Conservation (phyloP, 2,888 invertebrate species). For the Timema podura region DNA sequence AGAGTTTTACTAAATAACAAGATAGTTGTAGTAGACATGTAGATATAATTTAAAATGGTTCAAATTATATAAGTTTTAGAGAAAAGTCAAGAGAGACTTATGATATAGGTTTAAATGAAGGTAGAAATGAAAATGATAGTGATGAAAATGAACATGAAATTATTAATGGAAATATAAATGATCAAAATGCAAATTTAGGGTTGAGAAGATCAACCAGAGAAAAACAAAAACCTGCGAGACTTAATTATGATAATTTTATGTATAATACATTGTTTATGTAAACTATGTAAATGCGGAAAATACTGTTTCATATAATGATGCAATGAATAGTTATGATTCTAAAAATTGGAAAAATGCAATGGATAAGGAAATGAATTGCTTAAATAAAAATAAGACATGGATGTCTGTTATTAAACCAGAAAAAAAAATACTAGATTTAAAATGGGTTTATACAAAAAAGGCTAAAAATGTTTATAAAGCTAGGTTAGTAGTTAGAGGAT, state of each 20-base stretch:
- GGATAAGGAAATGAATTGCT: not conserved
- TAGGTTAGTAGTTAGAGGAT: no score
- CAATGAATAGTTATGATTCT: not conserved
- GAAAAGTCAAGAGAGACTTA: not conserved
- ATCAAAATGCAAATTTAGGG: not conserved
- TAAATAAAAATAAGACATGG: not conserved
- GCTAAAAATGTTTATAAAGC: no score
- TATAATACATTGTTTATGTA: not conserved
- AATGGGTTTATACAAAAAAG: no score
- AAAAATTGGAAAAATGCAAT: conserved; percentile 3
- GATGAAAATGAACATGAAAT: not conserved
- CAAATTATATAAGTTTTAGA: not conserved
- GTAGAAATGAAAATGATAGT: not conserved
- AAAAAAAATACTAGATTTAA: no score
- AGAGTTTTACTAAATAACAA: not conserved
- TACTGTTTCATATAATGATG: not conserved
- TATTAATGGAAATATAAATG: not conserved
- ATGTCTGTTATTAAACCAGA: not conserved
- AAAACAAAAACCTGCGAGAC: not conserved
- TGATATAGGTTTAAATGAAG: not conserved
- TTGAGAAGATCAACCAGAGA: not conserved
- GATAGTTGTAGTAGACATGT: not conserved
- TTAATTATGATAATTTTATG: not conserved
- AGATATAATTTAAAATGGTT: not conserved
- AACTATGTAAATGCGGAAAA: not conserved